Conservation (phyloP, 2,888 invertebrate species). For the Lycia hirtaria region DNA sequence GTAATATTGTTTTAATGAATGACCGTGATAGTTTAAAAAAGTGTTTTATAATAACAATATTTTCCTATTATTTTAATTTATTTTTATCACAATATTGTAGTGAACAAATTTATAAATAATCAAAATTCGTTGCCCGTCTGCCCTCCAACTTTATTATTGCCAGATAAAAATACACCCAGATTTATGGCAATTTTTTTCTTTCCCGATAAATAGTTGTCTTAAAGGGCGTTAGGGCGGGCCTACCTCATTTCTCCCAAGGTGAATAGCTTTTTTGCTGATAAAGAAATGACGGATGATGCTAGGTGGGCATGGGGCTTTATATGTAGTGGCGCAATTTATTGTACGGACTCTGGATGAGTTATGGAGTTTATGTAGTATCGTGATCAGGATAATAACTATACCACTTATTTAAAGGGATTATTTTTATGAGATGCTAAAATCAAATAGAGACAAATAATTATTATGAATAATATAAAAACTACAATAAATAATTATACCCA, state of each 20-base stretch:
- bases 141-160: conserved; percentile 68
- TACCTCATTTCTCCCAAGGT: conserved; percentile 76
- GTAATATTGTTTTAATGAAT: too few species aligned
- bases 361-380: conserved; percentile 36
- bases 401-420: too few species aligned
- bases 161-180: conserved; percentile 75
- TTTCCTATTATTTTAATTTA: too few species aligned
- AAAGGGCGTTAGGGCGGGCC: conserved; percentile 69
- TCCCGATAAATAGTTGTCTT: conserved; percentile 81
- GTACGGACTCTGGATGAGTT: conserved; percentile 57
- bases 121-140: conserved; percentile 41
- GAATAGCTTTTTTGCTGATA: conserved; percentile 79
- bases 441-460: too few species aligned
- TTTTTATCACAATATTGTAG: too few species aligned
- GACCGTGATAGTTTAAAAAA: too few species aligned
- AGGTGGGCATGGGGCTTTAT: conserved; percentile 56
- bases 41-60: too few species aligned
- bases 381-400: conserved; percentile 20
- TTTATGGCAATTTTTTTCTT: conserved; percentile 68
- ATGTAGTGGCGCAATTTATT: conserved; percentile 50
- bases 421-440: too few species aligned
- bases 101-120: too few species aligned
- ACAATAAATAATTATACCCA: too few species aligned
- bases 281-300: conserved; percentile 75
- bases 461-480: too few species aligned